These are phyloP conservation scores for Myodes glareolus DNA, from an alignment of 2,113 vertebrate species.

Conservation along the genomic window DNA sequence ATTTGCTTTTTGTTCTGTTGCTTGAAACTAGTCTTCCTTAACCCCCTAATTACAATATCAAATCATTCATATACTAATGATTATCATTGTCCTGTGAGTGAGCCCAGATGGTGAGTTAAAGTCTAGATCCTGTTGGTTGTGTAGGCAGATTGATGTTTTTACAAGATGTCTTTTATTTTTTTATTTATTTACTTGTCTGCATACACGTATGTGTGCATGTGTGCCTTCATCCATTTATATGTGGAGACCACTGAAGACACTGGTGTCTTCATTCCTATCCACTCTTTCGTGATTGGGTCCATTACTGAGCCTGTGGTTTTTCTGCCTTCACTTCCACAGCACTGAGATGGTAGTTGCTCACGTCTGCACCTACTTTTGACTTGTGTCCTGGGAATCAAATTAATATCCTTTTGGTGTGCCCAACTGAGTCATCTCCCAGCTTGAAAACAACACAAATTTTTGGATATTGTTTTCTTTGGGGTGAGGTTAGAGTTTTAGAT, in stretches of 20 bases:
- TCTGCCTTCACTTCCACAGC: neutral
- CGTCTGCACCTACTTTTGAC: neutral
- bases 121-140: neutral
- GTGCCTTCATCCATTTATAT: neutral
- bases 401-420: neutral
- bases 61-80: neutral
- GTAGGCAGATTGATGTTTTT: neutral
- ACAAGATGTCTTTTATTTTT: neutral
- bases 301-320: neutral
- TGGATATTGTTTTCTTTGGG: neutral
- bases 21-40: neutral
- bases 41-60: neutral
- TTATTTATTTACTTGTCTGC: neutral
- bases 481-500: neutral
- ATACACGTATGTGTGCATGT: neutral
- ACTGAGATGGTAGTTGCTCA: neutral
- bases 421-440: neutral
- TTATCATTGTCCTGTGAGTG: neutral
- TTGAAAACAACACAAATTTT: neutral
- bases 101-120: neutral
- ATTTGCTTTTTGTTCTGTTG: neutral
- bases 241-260: neutral
- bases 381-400: neutral
- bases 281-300: too few relatives aligned
- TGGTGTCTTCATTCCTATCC: neutral